Percentiles rank a stretch among this genome's conserved stretches.
These are phyloP conservation scores for Pavo muticus DNA, from an alignment of 2,113 vertebrate genomes.

Conservation along the genomic window DNA sequence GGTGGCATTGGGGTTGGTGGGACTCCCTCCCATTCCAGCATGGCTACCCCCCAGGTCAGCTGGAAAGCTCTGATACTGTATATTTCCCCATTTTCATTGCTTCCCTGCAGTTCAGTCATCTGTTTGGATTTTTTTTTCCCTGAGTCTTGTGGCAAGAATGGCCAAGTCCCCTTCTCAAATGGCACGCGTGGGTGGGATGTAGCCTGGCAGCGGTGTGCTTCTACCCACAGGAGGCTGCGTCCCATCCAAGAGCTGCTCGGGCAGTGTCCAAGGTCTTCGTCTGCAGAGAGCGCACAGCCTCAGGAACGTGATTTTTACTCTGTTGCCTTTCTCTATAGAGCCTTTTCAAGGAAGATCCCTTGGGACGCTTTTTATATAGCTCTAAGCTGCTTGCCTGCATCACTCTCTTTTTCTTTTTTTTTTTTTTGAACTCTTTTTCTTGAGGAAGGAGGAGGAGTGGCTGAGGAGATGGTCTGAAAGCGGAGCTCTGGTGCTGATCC, in stretches of 20 bases:
- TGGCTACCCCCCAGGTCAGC: background rate
- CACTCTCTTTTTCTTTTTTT: background rate
- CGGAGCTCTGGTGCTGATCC: background rate
- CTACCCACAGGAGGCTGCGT: background rate
- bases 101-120: background rate
- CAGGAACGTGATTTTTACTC: background rate
- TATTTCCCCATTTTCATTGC: background rate
- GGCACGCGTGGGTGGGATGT: rapidly evolving
- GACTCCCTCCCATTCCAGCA: rapidly evolving
- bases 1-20: background rate
- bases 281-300: background rate
- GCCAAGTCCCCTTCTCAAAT: background rate
- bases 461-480: background rate
- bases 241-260: background rate
- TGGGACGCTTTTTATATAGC: background rate
- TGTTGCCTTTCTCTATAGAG: background rate
- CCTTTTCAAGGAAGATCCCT: background rate
- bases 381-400: background rate
- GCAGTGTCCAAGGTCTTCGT: background rate
- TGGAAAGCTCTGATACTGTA: background rate
- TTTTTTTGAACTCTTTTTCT: background rate
- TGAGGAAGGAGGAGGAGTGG: background rate
- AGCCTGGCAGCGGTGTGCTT: background rate
- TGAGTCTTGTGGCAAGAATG: background rate
- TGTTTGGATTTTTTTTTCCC: background rate